Conservation (phyloP, 2,113 vertebrate genomes). For the Stegastes partitus region DNA sequence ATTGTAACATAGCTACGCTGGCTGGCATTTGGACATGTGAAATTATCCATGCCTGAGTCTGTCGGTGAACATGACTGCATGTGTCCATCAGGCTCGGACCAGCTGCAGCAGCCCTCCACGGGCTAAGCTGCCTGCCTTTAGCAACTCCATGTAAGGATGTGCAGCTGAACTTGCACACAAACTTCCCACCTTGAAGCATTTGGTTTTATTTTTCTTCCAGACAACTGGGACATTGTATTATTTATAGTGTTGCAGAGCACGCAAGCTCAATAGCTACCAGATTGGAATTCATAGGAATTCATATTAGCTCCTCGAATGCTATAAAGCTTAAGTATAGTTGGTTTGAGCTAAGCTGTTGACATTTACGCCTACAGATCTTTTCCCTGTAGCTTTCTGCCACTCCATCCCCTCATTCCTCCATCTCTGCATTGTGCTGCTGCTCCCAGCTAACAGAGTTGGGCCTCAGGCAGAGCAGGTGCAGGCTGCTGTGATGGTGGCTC, state of each 20-base stretch:
- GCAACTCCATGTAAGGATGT: slow-evolving; percentile 6
- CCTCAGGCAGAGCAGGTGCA: slow-evolving; percentile 75
- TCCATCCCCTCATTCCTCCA: slow-evolving; percentile 30
- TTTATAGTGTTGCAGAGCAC: slow-evolving; percentile 49
- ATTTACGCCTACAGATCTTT: slow-evolving; percentile 60
- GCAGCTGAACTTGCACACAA: slow-evolving; percentile 35
- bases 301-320: slow-evolving; percentile 45
- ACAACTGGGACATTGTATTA: slow-evolving; percentile 56
- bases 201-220: slow-evolving; percentile 41
- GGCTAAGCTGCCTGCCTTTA: slow-evolving; percentile 17
- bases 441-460: slow-evolving; percentile 44
- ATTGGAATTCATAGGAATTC: slow-evolving; percentile 48
- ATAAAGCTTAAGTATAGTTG: slow-evolving; percentile 29
- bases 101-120: slow-evolving; percentile 33
- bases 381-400: slow-evolving; percentile 34
- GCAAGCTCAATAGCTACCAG: slow-evolving; percentile 43
- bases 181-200: slow-evolving; percentile 22
- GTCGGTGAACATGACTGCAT: slow-evolving; percentile 55
- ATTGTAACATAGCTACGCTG: slow-evolving; percentile 41
- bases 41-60: slow-evolving; percentile 58
- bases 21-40: slow-evolving; percentile 65
- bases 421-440: slow-evolving; percentile 51
- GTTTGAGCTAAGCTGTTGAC: slow-evolving; percentile 60
- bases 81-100: slow-evolving; percentile 62
- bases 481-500: slow-evolving; percentile 69